A percentile compares a stretch with the other conserved stretches of the same genome.
These are phyloP conservation scores for Pinctada fucata DNA, from an alignment of 2,888 invertebrate species.

Conservation along the genomic window DNA sequence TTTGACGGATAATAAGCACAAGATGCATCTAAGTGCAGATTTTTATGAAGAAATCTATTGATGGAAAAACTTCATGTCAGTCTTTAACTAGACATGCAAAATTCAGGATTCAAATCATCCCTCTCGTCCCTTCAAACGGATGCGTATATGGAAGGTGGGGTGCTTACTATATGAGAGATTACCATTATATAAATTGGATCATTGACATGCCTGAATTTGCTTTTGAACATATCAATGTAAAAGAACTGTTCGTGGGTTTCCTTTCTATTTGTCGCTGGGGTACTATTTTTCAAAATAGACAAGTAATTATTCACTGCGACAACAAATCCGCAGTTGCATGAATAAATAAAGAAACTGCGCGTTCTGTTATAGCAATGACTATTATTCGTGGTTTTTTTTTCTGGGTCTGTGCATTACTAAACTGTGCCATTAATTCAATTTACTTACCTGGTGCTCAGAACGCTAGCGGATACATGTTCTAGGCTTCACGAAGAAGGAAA, in stretches of 20 bases:
- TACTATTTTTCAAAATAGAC: neutral
- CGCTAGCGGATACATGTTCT: neutral
- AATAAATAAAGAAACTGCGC: neutral
- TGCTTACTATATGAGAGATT: slow-evolving; percentile 28
- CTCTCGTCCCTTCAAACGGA: neutral
- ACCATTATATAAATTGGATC: slow-evolving; percentile 26
- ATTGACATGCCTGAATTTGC: slow-evolving; percentile 11
- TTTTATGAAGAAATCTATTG: slow-evolving; percentile 24
- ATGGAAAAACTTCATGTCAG: slow-evolving; percentile 15
- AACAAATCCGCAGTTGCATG: neutral
- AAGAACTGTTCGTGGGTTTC: slow-evolving; percentile 18
- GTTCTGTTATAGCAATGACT: neutral
- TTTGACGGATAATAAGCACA: slow-evolving; percentile 16
- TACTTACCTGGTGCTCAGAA: neutral
- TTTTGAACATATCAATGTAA: slow-evolving; percentile 22
- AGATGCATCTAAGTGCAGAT: slow-evolving; percentile 7
- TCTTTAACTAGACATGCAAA: slow-evolving; percentile 27
- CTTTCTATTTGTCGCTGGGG: neutral
- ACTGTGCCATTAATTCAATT: neutral
- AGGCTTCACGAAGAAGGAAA: neutral
- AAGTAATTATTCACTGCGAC: neutral
- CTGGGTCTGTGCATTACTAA: neutral
- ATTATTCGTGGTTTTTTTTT: neutral
- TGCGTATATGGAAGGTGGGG: slow-evolving; percentile 11
- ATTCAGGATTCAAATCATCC: slow-evolving; percentile 6